Evolutionary conservation across 2,113 vertebrate species (phyloP).

Genomic region (Ariopsis seemanni): DNA sequence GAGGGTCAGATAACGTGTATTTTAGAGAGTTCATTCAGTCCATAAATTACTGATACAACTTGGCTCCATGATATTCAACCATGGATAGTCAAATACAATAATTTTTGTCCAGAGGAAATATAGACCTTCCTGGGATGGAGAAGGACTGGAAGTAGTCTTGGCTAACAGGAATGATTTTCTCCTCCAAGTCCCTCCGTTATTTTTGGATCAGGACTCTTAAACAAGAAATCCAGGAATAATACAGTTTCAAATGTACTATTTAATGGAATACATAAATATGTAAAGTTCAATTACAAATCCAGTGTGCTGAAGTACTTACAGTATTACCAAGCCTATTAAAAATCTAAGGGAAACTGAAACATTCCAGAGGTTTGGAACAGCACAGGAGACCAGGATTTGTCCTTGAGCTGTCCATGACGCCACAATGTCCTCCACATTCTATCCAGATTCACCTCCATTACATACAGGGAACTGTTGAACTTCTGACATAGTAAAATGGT

Average conservation of each 20-base stretch:
- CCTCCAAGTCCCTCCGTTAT: conserved; percentile 33
- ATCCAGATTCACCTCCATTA: background rate
- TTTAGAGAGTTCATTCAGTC: conserved; percentile 51
- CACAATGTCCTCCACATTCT: background rate
- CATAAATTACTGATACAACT: conserved; percentile 47
- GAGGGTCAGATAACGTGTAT: conserved; percentile 43
- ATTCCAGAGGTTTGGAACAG: conserved; percentile 21
- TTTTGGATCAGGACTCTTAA: conserved; percentile 41
- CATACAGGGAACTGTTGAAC: background rate
- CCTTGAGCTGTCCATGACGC: conserved; percentile 11
- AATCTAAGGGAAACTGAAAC: conserved; percentile 1
- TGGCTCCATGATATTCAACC: conserved; percentile 34
- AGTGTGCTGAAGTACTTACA: conserved; percentile 40
- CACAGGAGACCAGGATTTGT: conserved; percentile 3
- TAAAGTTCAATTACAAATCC: conserved; percentile 47
- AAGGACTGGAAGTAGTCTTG: conserved; percentile 17
- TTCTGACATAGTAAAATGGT: background rate
- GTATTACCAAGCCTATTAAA: conserved; percentile 46
- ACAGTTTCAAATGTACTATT: conserved; percentile 46
- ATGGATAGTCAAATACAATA: conserved; percentile 35
- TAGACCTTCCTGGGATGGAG: background rate
- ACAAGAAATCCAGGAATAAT: conserved; percentile 47
- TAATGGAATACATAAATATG: conserved; percentile 52
- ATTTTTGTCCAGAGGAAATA: conserved; percentile 15
- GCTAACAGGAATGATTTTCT: conserved; percentile 14